Percentiles rank a stretch among this genome's conserved stretches.
Evolutionary conservation across 1,140 invertebrate species (phyloP).

Genomic region (Mizuhopecten yessoensis): DNA sequence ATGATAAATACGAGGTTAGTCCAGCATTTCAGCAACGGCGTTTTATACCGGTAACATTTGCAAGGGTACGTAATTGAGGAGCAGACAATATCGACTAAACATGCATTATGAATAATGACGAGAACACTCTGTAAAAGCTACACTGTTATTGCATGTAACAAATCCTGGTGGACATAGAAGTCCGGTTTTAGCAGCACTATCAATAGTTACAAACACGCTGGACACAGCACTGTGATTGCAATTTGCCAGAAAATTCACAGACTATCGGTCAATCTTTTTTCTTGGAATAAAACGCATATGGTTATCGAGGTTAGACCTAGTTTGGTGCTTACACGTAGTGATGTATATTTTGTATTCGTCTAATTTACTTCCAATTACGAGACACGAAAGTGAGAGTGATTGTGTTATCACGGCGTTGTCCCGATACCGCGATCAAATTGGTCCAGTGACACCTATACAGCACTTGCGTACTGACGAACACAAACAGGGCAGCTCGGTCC

Average conservation of each 20-base stretch:
- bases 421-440: too few relatives aligned
- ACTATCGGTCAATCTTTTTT: neutral
- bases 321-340: neutral
- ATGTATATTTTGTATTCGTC: neutral
- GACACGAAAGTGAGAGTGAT: neutral
- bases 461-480: too few relatives aligned
- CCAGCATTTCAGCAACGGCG: neutral
- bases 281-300: neutral
- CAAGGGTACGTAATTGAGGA: neutral
- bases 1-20: neutral
- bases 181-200: too few relatives aligned
- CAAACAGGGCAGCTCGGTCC: too few relatives aligned
- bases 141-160: neutral
- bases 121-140: neutral
- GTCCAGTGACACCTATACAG: neutral
- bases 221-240: neutral
- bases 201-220: neutral
- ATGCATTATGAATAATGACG: neutral
- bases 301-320: neutral
- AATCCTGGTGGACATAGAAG: too few relatives aligned
- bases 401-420: neutral
- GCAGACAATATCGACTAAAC: constrained; percentile 1
- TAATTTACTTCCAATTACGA: neutral
- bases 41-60: too few relatives aligned
- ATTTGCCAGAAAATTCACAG: neutral